Base-by-base conservation (phyloP, 2,888 invertebrate species). In the Drosophila hamatofila region DNA sequence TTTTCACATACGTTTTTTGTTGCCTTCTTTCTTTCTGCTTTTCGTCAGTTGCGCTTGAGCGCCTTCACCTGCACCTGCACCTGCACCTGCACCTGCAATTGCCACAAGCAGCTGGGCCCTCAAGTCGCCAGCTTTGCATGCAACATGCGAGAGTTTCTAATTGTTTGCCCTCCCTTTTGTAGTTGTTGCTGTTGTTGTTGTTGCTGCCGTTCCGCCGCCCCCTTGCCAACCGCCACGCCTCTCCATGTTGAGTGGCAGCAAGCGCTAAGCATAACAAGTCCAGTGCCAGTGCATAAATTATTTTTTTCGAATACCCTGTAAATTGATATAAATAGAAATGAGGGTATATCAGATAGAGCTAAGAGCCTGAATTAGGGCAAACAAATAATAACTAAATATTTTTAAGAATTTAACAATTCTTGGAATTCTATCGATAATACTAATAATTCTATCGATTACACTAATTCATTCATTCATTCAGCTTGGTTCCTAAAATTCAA, bases 31-130 rank as follows among this genome's bases (percentile, higher is more conserved):
- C n/a, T 27, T 39, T n/a, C 39, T 27, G 27, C 16, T 74, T 76
- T 89, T 73, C 85, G 88, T 80, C 90, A 89, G 90, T 81, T 83
- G 63, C 88, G 88, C 85, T 81, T 62, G 79, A 85, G 77, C 86
- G 77, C 90, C 76, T 85, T 48, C 63, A 61, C 23, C 76, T 85
- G 51, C 63, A 61, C 23, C 39, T 25, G 42, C 44, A 49, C 35
- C 35, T 23, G 44, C 44, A 49, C n/a, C 67, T 25, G 42, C 44
- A 49, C 18, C 64, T 23, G 44, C 42, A 39, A 27, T 65, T 11
- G 59, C 57, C 25, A 48, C 41, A 27, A 44, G 42, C 49, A 57
- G 44, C 21, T 21, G 42, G 35, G 55, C 41, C 58, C 52, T 41
- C 49, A 25, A 63, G 33, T 59, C 25, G 56, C 39, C 61, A 46